These are phyloP conservation scores for Xestia rhomboidea DNA, from an alignment of 2,888 invertebrate species.

Conservation along the genomic window DNA sequence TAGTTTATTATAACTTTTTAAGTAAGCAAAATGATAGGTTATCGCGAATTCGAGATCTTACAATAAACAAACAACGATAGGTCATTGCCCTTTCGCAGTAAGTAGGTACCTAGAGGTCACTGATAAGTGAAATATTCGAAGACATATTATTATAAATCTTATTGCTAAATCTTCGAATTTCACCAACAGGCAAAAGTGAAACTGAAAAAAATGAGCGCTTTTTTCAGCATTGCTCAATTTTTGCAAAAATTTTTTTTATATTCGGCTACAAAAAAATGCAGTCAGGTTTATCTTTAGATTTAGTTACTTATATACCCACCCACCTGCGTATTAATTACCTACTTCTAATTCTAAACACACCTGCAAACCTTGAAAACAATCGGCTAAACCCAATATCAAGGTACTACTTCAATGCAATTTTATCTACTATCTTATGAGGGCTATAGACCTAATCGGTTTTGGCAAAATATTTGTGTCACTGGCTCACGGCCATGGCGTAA, in stretches of 20 bases:
- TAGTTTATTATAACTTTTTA: not conserved
- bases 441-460: not conserved
- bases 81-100: not conserved
- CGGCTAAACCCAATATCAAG: not conserved
- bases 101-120: not conserved
- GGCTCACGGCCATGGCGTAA: not conserved
- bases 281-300: not conserved
- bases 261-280: not conserved
- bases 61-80: not conserved
- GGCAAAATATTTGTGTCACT: not conserved
- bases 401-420: not conserved
- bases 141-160: not conserved
- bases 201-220: not conserved
- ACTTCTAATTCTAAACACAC: not conserved
- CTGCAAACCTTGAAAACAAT: not conserved
- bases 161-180: not conserved
- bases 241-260: not conserved
- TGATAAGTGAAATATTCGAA: not conserved
- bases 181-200: not conserved
- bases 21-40: not conserved
- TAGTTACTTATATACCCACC: not conserved
- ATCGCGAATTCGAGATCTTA: not conserved
- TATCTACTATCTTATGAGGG: not conserved
- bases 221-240: not conserved
- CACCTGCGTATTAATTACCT: not conserved